Evolutionary conservation across 2,888 invertebrate species (phyloP).

Genomic region (Chrysotoxum bicinctum): DNA sequence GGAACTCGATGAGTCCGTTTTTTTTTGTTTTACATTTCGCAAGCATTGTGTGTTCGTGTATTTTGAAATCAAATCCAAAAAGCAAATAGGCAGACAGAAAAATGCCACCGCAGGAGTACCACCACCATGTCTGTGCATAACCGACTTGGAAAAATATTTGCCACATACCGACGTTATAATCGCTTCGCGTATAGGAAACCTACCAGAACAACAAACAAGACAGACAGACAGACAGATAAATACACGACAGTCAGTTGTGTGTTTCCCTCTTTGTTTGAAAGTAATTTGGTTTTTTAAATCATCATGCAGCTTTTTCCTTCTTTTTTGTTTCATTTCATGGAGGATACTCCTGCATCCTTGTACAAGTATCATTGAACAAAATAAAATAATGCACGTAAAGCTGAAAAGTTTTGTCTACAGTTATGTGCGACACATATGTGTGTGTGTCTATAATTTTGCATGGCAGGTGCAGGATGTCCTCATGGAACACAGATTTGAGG

Average conservation of each 20-base stretch:
- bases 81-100: slow-evolving; percentile 60
- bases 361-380: slow-evolving; percentile 24
- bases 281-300: slow-evolving; percentile 44
- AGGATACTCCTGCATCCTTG: slow-evolving; percentile 11
- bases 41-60: not conserved
- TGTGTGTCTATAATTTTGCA: not conserved
- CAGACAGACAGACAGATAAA: slow-evolving; percentile 10
- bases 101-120: slow-evolving; percentile 33
- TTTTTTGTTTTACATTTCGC: not conserved
- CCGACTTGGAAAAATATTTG: slow-evolving; percentile 15
- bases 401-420: slow-evolving; percentile 39
- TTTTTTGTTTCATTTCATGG: not conserved
- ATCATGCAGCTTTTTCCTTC: slow-evolving; percentile 33
- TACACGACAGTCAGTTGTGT: not conserved
- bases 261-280: slow-evolving; percentile 35
- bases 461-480: not conserved
- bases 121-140: slow-evolving; percentile 8
- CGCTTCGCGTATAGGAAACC: not conserved
- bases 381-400: slow-evolving; percentile 40
- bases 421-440: slow-evolving; percentile 8
- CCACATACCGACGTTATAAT: slow-evolving; percentile 32
- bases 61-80: slow-evolving; percentile 42
- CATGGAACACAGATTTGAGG: not conserved
- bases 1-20: not conserved
- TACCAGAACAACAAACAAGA: not conserved